Conservation (phyloP, 2,888 invertebrate species). For the Proisotoma minuta region DNA sequence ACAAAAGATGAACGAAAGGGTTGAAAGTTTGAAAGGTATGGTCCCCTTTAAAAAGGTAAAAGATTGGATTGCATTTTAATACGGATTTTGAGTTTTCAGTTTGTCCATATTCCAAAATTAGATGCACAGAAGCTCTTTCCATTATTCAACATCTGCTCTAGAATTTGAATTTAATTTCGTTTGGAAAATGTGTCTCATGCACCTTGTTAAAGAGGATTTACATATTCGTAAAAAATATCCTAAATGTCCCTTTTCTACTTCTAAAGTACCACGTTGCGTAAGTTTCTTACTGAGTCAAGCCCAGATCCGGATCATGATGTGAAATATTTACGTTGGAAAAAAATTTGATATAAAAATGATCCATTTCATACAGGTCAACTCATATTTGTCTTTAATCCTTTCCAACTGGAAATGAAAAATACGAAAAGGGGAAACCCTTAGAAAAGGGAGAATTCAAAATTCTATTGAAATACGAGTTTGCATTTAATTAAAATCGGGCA, state of each 20-base stretch:
- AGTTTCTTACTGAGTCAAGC: no score
- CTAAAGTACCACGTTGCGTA: no score
- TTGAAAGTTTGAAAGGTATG: slow-evolving; percentile 1
- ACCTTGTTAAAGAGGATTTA: neutral
- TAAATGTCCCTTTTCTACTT: no score
- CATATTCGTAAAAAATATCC: no score
- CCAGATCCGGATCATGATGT: no score
- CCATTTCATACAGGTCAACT: no score
- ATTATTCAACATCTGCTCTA: neutral
- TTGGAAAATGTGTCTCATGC: no score
- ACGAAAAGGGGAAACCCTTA: neutral
- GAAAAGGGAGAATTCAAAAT: no score
- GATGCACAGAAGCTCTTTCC: neutral
- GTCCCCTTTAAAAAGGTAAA: neutral
- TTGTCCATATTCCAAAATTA: neutral
- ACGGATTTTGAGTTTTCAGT: neutral
- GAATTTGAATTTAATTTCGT: neutral
- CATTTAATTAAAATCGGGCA: no score
- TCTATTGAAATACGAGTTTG: no score
- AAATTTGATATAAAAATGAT: slow-evolving; percentile 3
- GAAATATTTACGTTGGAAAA: no score
- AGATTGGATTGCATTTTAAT: slow-evolving; percentile 3
- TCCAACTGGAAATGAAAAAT: neutral
- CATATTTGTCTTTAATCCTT: slow-evolving; percentile 8
- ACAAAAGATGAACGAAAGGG: no score